phyloP scores from a whole-genome alignment of 2,113 vertebrate genomes.

The Kryptolebias marmoratus region DNA sequence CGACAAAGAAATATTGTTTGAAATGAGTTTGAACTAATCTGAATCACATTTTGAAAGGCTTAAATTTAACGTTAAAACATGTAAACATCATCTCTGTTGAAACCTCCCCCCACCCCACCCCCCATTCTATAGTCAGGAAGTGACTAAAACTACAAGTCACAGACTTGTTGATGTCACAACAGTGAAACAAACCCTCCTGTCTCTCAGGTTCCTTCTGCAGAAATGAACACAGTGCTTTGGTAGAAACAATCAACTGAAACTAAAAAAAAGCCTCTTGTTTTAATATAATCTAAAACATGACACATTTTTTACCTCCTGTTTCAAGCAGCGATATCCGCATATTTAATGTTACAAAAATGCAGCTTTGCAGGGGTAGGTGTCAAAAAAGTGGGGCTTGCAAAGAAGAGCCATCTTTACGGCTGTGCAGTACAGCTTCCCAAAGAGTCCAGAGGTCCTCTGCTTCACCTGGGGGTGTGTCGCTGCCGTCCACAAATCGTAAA shows the following conservation, averaged over 20 bases:
- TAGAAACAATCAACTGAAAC: slow-evolving; percentile 33
- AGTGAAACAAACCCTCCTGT: background rate
- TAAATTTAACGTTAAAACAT: too few relatives aligned
- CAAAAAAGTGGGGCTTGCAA: slow-evolving; percentile 79
- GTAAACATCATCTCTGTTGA: too few relatives aligned
- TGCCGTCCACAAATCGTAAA: slow-evolving; percentile 86
- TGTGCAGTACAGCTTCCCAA: slow-evolving; percentile 87
- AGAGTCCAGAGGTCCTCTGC: slow-evolving; percentile 77
- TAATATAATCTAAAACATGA: background rate
- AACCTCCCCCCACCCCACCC: too few relatives aligned
- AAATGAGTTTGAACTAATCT: too few relatives aligned
- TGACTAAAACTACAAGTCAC: too few relatives aligned
- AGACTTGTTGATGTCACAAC: too few relatives aligned
- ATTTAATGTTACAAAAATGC: slow-evolving; percentile 84
- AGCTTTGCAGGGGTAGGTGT: slow-evolving; percentile 90
- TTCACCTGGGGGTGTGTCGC: slow-evolving; percentile 87
- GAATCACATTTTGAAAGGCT: too few relatives aligned
- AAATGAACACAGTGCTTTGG: slow-evolving; percentile 16
- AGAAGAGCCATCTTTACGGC: slow-evolving; percentile 86
- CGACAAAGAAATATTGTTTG: too few relatives aligned
- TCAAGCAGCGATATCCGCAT: background rate
- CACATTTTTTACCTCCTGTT: background rate
- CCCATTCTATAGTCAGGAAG: too few relatives aligned
- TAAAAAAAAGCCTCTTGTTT: slow-evolving; percentile 2
- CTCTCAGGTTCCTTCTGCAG: slow-evolving; percentile 4